Conservation (phyloP, 2,113 vertebrate species). For the Rhinichthys klamathensis region DNA sequence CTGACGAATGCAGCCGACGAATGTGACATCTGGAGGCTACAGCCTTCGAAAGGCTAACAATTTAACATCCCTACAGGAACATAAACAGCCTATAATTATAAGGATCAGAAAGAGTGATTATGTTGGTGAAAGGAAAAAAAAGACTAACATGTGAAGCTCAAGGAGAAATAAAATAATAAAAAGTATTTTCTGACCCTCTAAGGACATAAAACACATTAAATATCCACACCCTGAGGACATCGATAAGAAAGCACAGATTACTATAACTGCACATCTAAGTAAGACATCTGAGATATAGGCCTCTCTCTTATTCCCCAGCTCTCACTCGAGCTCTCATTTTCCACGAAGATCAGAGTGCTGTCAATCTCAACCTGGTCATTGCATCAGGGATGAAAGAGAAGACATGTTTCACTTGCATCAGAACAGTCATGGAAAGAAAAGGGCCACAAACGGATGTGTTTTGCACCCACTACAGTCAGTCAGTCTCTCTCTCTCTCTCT, state of each 20-base stretch:
- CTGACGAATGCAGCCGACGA: not conserved
- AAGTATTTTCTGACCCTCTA: not conserved
- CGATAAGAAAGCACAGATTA: slow-evolving; percentile 20
- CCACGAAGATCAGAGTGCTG: slow-evolving; percentile 39
- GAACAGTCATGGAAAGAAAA: slow-evolving; percentile 41
- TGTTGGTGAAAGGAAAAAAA: not conserved
- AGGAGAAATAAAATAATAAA: not conserved
- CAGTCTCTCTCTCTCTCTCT: no score
- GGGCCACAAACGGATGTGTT: slow-evolving; percentile 5
- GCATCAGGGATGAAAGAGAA: slow-evolving; percentile 33
- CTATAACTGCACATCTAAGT: slow-evolving; percentile 25
- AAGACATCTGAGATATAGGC: slow-evolving; percentile 8
- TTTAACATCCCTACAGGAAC: no score
- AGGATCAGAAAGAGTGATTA: not conserved
- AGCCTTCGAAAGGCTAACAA: not conserved
- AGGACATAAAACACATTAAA: slow-evolving; percentile 7
- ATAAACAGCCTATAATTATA: not conserved
- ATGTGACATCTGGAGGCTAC: not conserved
- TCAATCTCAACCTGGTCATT: slow-evolving; percentile 45
- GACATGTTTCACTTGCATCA: slow-evolving; percentile 33
- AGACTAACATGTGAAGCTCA: not conserved
- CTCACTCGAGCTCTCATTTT: not conserved
- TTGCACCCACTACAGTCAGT: not conserved
- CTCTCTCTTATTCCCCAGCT: slow-evolving; percentile 4
- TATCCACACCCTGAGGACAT: slow-evolving; percentile 7